Evolutionary conservation across 2,797 vertebrate species (phyloP), one percentile per base, ranked within the genome.

Genomic region (Petrocephalus sullivani): DNA sequence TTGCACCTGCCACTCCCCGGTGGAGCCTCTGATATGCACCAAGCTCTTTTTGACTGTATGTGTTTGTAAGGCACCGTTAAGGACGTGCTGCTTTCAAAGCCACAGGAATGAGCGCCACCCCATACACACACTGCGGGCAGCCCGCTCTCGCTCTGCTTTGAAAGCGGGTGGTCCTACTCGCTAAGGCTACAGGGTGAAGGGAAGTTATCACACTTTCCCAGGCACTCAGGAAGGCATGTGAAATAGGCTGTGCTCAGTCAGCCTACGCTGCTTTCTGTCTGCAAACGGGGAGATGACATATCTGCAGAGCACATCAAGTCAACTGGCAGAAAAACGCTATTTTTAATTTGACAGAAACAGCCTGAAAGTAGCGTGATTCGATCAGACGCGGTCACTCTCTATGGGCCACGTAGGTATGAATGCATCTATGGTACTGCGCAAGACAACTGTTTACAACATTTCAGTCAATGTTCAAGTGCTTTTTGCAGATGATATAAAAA

Each of bases 391-490:
- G 19, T 78, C 12, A 0, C 64, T n/a, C 2, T 49, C 71, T 46
- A 49, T 46, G 41, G 81, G 51, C 81, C 51, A 54, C 4, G 4
- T 84, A 8, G 6, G 0, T 10, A 23, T 54, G 51, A 84, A 23
- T 28, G 6, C 16, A 89, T 78, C 10, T 87, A 92, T 92, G 91
- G 92, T 88, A 92, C 91, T 89, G 92, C 91, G 92, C 90, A 10
- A 86, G 86, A 91, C 88, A 91, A 85, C 78, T 88, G 49, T 87
- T 85, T 82, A 86, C 87, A 89, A 91, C 71, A 87, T 58, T 88
- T 87, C 84, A 89, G 85, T 89, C 92, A 90, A 88, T 86, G 75
- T 82, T 89, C 88, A 94, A 94, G 93, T 91, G 91, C 85, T 85
- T 51, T 86, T 61, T 33, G 67, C 51, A 86, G 87, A 78, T 67